A percentile compares a stretch with the other conserved stretches of the same genome.
phyloP scores from a whole-genome alignment of 2,888 invertebrate species.

The Schizotus pectinicornis region DNA sequence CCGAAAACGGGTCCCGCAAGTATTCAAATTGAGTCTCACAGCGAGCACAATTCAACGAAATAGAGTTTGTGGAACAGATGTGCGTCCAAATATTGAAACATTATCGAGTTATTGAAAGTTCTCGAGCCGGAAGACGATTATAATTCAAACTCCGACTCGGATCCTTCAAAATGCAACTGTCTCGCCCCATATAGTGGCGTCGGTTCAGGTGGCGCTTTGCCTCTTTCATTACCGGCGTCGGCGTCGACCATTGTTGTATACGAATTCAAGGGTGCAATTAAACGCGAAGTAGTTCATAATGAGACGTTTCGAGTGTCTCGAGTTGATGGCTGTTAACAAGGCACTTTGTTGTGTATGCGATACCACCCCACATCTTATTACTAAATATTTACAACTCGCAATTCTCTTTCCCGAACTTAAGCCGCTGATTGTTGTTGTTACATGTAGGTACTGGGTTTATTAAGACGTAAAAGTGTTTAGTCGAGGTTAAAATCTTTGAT shows the following conservation, averaged over 20 bases:
- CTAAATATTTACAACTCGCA: slow-evolving; percentile 6
- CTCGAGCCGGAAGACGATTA: background rate
- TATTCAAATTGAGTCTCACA: too few species aligned
- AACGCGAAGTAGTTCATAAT: slow-evolving; percentile 15
- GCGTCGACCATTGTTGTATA: slow-evolving; percentile 15
- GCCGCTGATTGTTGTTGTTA: too few species aligned
- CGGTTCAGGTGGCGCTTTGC: slow-evolving; percentile 21
- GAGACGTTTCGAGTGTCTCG: slow-evolving; percentile 14
- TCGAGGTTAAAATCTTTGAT: too few species aligned
- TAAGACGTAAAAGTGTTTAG: too few species aligned
- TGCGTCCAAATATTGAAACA: too few species aligned
- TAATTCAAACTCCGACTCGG: background rate
- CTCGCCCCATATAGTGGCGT: background rate
- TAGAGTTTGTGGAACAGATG: too few species aligned
- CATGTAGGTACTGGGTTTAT: too few species aligned
- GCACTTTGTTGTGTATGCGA: slow-evolving; percentile 12
- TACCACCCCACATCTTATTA: background rate
- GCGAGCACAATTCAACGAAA: too few species aligned
- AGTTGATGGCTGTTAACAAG: slow-evolving; percentile 25
- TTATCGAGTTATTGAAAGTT: too few species aligned
- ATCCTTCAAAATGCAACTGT: background rate
- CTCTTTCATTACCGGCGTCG: slow-evolving; percentile 21
- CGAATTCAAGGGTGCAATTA: slow-evolving; percentile 25
- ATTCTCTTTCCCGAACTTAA: background rate
- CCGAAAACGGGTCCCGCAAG: too few species aligned